Percentiles rank a stretch among this genome's conserved stretches.
Conservation (phyloP, 2,888 invertebrate species). For the Epinotia ramella region DNA sequence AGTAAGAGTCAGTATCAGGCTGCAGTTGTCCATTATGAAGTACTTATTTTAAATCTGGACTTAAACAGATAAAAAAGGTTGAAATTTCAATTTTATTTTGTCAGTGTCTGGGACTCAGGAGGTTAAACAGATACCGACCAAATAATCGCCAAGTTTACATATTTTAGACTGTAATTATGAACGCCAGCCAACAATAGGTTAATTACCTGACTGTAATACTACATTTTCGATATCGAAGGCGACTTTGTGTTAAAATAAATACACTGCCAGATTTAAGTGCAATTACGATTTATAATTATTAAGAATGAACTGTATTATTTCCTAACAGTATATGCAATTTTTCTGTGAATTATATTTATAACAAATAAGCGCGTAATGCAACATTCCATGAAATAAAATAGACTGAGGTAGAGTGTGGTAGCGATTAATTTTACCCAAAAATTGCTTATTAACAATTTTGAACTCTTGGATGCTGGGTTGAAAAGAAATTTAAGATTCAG, state of each 20-base stretch:
- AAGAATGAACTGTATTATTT: slow-evolving; percentile 21
- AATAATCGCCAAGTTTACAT: slow-evolving; percentile 31
- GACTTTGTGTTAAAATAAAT: slow-evolving; percentile 3
- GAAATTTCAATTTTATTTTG: too few relatives aligned
- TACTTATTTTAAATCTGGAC: slow-evolving; percentile 12
- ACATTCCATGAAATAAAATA: slow-evolving; percentile 72
- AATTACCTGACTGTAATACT: background rate
- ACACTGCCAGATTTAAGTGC: slow-evolving; percentile 31
- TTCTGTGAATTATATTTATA: background rate
- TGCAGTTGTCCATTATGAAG: slow-evolving; percentile 6
- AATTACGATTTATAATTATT: slow-evolving; percentile 20
- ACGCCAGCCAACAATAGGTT: background rate
- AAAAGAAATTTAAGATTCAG: slow-evolving; percentile 53
- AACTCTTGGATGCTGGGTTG: slow-evolving; percentile 47
- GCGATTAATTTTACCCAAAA: slow-evolving; percentile 56
- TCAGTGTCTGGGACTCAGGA: too few relatives aligned
- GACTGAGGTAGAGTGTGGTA: slow-evolving; percentile 66
- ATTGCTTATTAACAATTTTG: slow-evolving; percentile 39
- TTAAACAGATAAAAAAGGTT: slow-evolving; percentile 13
- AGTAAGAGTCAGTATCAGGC: background rate
- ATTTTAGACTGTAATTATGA: slow-evolving; percentile 26
- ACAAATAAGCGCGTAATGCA: slow-evolving; percentile 40
- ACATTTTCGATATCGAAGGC: background rate
- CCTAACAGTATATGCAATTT: slow-evolving; percentile 19
- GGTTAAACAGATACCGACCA: slow-evolving; percentile 30